Conservation (phyloP, 2,888 invertebrate species). For the Caenorhabditis sinica region DNA sequence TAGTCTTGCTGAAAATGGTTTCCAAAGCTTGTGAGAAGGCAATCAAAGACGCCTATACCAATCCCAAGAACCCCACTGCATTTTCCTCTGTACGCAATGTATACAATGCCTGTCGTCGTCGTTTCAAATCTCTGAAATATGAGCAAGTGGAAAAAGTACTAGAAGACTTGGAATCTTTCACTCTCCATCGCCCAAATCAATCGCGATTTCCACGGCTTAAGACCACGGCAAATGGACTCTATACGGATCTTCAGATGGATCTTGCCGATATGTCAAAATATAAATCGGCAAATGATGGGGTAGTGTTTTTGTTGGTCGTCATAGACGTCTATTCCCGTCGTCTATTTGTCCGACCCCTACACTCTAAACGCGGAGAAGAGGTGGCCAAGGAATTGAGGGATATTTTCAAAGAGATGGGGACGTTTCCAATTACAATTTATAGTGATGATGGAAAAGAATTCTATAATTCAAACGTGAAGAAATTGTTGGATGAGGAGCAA, state of each 20-base stretch:
- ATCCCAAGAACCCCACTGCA: too few relatives aligned
- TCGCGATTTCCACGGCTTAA: background rate
- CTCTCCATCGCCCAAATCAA: conserved; percentile 1
- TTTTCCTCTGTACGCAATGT: conserved; percentile 9
- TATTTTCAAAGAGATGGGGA: conserved; percentile 3
- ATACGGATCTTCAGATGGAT: too few relatives aligned
- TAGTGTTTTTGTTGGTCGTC: background rate
- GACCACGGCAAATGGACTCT: background rate
- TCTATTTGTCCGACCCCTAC: conserved; percentile 1
- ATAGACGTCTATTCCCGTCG: conserved; percentile 6
- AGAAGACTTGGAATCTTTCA: too few relatives aligned
- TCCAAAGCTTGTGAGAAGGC: background rate
- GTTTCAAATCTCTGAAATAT: background rate
- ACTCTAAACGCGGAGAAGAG: background rate
- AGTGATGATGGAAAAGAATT: conserved; percentile 22
- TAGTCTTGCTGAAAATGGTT: too few relatives aligned
- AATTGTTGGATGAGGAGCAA: background rate
- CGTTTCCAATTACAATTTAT: background rate
- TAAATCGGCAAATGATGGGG: too few relatives aligned
- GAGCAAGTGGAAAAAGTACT: too few relatives aligned
- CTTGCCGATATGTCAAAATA: too few relatives aligned
- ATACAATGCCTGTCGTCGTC: too few relatives aligned
- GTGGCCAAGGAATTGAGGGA: too few relatives aligned
- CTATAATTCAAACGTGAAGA: background rate
- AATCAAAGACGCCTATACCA: too few relatives aligned